phyloP scores from a whole-genome alignment of 2,888 invertebrate genomes.

The Chaetogeoica ovagalla region DNA sequence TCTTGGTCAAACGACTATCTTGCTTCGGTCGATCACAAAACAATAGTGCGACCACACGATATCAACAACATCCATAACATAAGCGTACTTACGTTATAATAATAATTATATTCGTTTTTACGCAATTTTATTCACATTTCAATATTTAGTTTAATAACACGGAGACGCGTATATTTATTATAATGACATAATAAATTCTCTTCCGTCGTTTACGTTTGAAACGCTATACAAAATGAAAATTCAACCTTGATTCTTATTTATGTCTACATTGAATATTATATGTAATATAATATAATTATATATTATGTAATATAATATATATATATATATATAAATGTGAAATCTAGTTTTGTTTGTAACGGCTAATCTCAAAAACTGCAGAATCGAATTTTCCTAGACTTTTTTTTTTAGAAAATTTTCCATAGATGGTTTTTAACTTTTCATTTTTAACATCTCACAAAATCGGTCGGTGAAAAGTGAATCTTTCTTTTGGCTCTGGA shows the following conservation, averaged over 20 bases:
- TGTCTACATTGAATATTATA: too few relatives aligned
- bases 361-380: too few relatives aligned
- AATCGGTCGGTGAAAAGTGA: too few relatives aligned
- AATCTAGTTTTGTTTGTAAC: too few relatives aligned
- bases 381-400: too few relatives aligned
- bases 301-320: too few relatives aligned
- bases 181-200: neutral
- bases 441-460: too few relatives aligned
- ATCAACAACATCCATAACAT: neutral
- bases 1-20: constrained; percentile 36
- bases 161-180: neutral
- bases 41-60: neutral
- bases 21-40: neutral
- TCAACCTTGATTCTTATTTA: constrained; percentile 4
- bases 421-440: too few relatives aligned
- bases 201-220: neutral
- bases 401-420: too few relatives aligned
- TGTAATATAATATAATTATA: neutral
- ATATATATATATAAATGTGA: too few relatives aligned
- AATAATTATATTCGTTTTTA: neutral
- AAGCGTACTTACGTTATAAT: too few relatives aligned
- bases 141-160: neutral
- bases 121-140: neutral
- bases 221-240: neutral
- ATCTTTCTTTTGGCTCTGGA: too few relatives aligned